Base-by-base conservation (phyloP, 2,888 invertebrate species). In the Diadegma fenestrale region DNA sequence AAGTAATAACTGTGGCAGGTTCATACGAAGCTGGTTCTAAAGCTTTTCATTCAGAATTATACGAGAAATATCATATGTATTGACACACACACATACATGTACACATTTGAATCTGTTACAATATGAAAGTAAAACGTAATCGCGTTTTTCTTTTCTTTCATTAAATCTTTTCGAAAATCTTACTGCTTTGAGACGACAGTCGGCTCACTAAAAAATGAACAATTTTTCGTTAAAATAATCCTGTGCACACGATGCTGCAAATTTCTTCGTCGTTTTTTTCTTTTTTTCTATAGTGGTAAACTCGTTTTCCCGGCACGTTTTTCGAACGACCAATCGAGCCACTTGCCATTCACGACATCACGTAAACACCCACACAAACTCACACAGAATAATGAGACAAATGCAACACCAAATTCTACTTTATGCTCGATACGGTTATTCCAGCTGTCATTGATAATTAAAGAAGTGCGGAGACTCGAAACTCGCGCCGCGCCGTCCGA, bases 401-500 rank as follows among this genome's bases (percentile, higher is more conserved):
- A 12, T 51, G 26, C 19, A 22, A 41, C 66, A 58, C 51, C 30
- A 7, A 4, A 37, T 54, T 37, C n/a, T 41, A 66, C n/a, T 10
- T 26, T 51, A 33, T 64, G n/a, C 22, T 43, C 17, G 43, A 61
- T 37, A 37, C 58, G 5, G 22, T 26, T 61, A 26, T 61, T 61
- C 19, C 33, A 48, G 26, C 58, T 69, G 37, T 78, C 58, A 45
- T 69, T 58, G 69, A 45, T 17, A 58, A 30, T 30, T 10, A 58
- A 6, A 51, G 73, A 33, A 51, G 12, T 58, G 68, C 61, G 76
- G 66, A 61, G 81, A 87, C 79, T 87, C 84, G 89, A 88, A 85
- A 82, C 89, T 82, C 89, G 85, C 91, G 87, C 75, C 87, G 66
- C 89, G 87, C 87, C 88, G 91, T 89, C 87, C 88, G 88, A 90